phyloP scores from a whole-genome alignment of 2,113 vertebrate species.

The Amphilophus citrinellus region DNA sequence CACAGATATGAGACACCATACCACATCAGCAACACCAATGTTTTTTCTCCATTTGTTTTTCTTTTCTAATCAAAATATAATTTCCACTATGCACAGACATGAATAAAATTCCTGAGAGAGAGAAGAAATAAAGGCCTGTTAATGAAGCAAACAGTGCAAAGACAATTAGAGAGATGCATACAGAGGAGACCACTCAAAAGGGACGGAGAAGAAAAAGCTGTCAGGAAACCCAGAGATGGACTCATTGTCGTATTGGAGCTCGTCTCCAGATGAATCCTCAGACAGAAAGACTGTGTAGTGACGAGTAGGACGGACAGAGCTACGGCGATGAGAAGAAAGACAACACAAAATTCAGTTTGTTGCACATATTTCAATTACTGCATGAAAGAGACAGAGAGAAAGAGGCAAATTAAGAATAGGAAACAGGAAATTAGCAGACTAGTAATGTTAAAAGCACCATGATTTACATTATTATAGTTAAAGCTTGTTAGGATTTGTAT shows the following conservation, averaged over 20 bases:
- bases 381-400: background rate
- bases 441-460: background rate
- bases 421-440: background rate
- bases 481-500: background rate
- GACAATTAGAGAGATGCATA: constrained; percentile 64
- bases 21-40: too few species aligned
- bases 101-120: constrained; percentile 2
- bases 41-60: too few species aligned
- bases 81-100: constrained; percentile 1
- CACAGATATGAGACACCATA: too few species aligned
- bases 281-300: constrained; percentile 99
- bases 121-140: constrained; percentile 10
- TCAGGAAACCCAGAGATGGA: constrained; percentile 92
- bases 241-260: constrained; percentile 89
- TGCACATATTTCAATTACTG: background rate
- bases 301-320: constrained; percentile 90
- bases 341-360: constrained; percentile 14
- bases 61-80: background rate
- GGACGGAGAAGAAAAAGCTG: constrained; percentile 94
- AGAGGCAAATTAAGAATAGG: background rate
- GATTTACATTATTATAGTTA: too few species aligned
- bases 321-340: constrained; percentile 67
- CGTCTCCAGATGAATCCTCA: constrained; percentile 96
- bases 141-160: constrained; percentile 7
- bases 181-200: constrained; percentile 96